Evolutionary conservation across 2,888 invertebrate genomes (phyloP).

Genomic region (Eupithecia dodoneata): DNA sequence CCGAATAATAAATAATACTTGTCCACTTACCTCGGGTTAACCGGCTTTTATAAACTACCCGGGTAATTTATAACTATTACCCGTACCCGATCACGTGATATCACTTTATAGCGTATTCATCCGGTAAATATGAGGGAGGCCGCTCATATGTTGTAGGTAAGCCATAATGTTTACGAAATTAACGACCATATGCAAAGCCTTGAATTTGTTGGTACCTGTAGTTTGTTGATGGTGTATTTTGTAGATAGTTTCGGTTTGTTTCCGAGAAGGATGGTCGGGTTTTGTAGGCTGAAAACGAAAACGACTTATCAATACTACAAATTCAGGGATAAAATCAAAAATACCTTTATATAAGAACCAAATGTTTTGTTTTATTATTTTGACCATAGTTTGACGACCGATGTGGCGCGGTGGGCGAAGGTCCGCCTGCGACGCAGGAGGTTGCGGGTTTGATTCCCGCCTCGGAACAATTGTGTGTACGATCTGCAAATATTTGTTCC

Average conservation of each 20-base stretch:
- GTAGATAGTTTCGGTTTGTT: neutral
- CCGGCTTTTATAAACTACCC: slow-evolving; percentile 84
- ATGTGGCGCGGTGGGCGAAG: too few species aligned
- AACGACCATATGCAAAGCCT: slow-evolving; percentile 43
- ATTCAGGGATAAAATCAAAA: too few species aligned
- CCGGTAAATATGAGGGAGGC: slow-evolving; percentile 79
- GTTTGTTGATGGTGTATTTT: neutral
- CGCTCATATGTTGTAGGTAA: slow-evolving; percentile 67
- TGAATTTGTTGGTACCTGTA: slow-evolving; percentile 35
- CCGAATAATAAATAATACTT: slow-evolving; percentile 82
- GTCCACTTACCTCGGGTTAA: slow-evolving; percentile 84
- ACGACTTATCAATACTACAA: too few species aligned
- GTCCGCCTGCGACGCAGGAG: too few species aligned
- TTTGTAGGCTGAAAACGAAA: neutral
- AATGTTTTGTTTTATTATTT: neutral
- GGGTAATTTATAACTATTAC: slow-evolving; percentile 84
- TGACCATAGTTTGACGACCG: neutral
- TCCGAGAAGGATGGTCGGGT: neutral
- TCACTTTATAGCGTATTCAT: slow-evolving; percentile 82
- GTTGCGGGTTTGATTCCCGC: too few species aligned
- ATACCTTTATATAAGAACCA: too few species aligned
- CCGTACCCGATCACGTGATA: slow-evolving; percentile 83
- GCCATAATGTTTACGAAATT: slow-evolving; percentile 54
- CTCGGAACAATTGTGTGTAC: too few species aligned
- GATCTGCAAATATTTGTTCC: too few species aligned